Conservation (phyloP, 2,888 invertebrate genomes). For the Sthenelais limicola region DNA sequence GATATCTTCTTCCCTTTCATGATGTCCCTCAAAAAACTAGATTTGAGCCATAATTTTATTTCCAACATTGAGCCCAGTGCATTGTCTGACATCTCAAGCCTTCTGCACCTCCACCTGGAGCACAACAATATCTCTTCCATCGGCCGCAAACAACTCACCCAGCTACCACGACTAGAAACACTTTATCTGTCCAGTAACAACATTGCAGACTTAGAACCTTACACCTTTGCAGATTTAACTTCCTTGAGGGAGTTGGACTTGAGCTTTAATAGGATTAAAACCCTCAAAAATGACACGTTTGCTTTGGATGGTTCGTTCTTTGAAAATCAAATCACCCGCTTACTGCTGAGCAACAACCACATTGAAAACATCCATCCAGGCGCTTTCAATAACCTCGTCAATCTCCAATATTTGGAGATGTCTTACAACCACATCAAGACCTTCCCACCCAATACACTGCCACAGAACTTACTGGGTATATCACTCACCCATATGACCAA, state of each 20-base stretch:
- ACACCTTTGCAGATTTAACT: no score
- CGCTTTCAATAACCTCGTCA: neutral
- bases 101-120: constrained; percentile 15
- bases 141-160: neutral
- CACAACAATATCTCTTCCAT: neutral
- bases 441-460: neutral
- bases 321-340: no score
- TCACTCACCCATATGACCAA: neutral
- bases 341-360: neutral
- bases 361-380: neutral
- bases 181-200: neutral
- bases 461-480: neutral
- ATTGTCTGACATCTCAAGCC: neutral
- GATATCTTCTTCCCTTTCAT: constrained; percentile 11
- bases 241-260: no score
- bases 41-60: neutral
- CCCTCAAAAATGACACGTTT: no score
- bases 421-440: constrained; percentile 13
- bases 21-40: neutral
- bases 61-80: neutral
- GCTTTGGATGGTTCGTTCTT: no score
- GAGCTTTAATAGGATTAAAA: no score
- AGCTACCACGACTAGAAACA: neutral
- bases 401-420: neutral
- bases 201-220: neutral